These are phyloP conservation scores for Hippocampus kuda DNA, from an alignment of 2,797 vertebrate species.

Conservation along the genomic window DNA sequence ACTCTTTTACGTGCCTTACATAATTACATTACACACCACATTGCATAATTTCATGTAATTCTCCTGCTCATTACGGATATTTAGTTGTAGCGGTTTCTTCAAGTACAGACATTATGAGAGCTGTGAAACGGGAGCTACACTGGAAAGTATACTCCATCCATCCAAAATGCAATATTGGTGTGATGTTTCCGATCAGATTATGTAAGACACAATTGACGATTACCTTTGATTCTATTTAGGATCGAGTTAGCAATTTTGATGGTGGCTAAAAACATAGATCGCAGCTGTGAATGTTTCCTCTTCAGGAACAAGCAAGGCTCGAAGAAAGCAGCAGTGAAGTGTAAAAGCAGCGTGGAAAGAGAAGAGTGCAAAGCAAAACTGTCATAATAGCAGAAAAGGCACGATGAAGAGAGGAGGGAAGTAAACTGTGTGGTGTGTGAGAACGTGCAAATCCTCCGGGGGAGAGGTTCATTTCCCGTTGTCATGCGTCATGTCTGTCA, in stretches of 20 bases:
- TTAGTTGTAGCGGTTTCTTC: neutral
- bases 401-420: conserved; percentile 48
- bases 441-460: conserved; percentile 35
- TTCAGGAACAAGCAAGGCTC: conserved; percentile 21
- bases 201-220: neutral
- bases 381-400: conserved; percentile 11
- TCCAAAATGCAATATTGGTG: neutral
- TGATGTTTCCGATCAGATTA: neutral
- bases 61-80: neutral
- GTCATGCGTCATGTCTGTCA: conserved; percentile 52
- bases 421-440: conserved; percentile 16
- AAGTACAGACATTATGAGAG: neutral
- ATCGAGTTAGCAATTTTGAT: neutral
- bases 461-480: conserved; percentile 16
- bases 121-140: neutral
- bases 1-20: neutral
- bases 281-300: conserved; percentile 36
- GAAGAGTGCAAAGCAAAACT: conserved; percentile 53
- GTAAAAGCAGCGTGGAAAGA: conserved; percentile 59
- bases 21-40: neutral
- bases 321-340: conserved; percentile 42
- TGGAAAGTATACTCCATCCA: neutral
- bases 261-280: neutral
- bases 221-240: neutral
- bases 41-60: neutral